These are phyloP conservation scores for Falco columbarius DNA, from an alignment of 2,797 vertebrate species.

Conservation along the genomic window DNA sequence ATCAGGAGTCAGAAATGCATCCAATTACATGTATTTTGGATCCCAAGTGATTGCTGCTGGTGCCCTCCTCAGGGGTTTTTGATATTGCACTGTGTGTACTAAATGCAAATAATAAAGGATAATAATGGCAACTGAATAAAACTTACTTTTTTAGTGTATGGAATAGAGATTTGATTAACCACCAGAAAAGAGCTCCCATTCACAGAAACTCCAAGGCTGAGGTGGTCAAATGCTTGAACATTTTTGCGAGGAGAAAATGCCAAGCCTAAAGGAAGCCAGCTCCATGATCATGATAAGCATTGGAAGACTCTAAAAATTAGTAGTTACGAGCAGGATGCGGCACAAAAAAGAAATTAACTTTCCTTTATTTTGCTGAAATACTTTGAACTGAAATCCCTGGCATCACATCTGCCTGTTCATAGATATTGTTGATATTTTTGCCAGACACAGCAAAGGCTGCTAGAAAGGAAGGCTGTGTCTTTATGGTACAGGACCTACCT, in stretches of 20 bases:
- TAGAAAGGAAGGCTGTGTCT: not conserved
- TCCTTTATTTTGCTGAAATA: not conserved
- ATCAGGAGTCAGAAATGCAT: not conserved
- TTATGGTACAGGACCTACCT: not conserved
- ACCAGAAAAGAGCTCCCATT: not conserved
- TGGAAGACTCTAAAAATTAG: not conserved
- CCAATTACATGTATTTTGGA: not conserved
- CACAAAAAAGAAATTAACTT: not conserved
- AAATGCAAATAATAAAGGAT: not conserved
- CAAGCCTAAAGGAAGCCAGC: not conserved
- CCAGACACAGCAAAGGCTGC: not conserved
- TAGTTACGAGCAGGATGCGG: not conserved
- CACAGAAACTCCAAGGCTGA: not conserved
- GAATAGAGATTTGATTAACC: not conserved
- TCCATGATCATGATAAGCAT: not conserved
- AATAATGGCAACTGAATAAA: not conserved
- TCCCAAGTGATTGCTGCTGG: constrained; percentile 54
- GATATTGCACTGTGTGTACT: constrained; percentile 28
- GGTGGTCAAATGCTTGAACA: not conserved
- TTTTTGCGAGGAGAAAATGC: not conserved
- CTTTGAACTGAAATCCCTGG: not conserved
- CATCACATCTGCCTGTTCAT: not conserved
- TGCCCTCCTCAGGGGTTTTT: constrained; percentile 62
- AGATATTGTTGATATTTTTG: not conserved
- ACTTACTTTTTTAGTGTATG: not conserved